phyloP scores from a whole-genome alignment of 2,888 invertebrate species.

The Ashinkailepas kermadecensis region DNA sequence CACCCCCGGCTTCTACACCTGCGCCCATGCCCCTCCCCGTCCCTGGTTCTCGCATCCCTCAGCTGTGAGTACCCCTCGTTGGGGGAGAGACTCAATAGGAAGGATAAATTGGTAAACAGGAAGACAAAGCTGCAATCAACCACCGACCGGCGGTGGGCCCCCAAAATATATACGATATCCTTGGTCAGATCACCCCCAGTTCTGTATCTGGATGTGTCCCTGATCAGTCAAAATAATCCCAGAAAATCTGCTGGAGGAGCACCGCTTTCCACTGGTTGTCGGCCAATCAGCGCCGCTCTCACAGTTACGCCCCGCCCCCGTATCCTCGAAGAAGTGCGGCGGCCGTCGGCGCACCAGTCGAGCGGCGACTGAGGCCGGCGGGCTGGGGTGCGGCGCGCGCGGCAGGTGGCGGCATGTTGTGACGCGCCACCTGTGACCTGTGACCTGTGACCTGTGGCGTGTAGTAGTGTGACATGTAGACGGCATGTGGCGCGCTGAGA shows the following conservation, averaged over 20 bases:
- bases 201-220: no score
- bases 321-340: neutral
- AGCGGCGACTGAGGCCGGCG: neutral
- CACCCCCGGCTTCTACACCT: no score
- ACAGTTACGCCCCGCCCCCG: neutral
- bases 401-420: neutral
- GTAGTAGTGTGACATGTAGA: neutral
- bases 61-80: no score
- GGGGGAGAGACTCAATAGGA: no score
- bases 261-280: neutral
- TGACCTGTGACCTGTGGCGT: neutral
- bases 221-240: neutral
- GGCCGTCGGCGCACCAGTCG: neutral
- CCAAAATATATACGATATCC: no score
- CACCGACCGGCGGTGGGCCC: no score
- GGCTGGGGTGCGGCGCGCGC: neutral
- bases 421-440: neutral
- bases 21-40: no score
- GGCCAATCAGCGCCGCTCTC: neutral
- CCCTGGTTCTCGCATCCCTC: no score
- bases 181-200: no score
- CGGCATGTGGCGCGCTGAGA: neutral
- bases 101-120: no score
- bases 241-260: neutral
- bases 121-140: no score